Percentiles rank a stretch among this genome's conserved stretches.
These are phyloP conservation scores for Vespertilio murinus DNA, from an alignment of 2,797 vertebrate species.

Conservation along the genomic window DNA sequence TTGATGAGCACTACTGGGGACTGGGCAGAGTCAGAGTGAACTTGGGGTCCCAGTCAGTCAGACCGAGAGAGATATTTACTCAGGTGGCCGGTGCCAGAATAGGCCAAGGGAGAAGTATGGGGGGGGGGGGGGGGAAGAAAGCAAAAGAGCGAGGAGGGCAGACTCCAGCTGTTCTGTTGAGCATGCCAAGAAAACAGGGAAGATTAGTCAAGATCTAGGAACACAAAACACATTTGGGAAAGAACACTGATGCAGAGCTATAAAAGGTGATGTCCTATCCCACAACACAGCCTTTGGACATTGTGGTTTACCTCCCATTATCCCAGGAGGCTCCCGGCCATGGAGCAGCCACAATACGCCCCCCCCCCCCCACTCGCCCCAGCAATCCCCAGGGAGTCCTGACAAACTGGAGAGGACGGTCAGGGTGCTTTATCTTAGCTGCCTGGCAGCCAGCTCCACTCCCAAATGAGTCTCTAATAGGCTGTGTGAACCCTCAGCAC, in stretches of 20 bases:
- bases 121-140: too few relatives aligned
- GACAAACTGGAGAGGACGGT: background rate
- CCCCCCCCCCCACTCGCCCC: too few relatives aligned
- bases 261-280: background rate
- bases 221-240: background rate
- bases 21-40: background rate
- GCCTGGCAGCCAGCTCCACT: background rate
- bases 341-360: background rate
- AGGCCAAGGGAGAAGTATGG: slow-evolving; percentile 14
- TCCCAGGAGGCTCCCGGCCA: background rate
- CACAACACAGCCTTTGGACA: background rate
- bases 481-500: background rate
- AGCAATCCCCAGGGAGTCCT: background rate
- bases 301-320: background rate
- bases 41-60: background rate
- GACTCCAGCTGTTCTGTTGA: background rate
- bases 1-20: background rate
- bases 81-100: background rate
- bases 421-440: background rate
- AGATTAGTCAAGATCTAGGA: background rate
- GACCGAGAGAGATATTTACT: slow-evolving; percentile 3
- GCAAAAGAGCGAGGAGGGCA: background rate
- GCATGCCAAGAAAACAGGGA: background rate
- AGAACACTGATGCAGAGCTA: background rate
- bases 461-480: background rate